Percentiles rank a stretch among this genome's conserved stretches.
Evolutionary conservation across 2,888 invertebrate species (phyloP).

Genomic region (Hydropsyche betteni): DNA sequence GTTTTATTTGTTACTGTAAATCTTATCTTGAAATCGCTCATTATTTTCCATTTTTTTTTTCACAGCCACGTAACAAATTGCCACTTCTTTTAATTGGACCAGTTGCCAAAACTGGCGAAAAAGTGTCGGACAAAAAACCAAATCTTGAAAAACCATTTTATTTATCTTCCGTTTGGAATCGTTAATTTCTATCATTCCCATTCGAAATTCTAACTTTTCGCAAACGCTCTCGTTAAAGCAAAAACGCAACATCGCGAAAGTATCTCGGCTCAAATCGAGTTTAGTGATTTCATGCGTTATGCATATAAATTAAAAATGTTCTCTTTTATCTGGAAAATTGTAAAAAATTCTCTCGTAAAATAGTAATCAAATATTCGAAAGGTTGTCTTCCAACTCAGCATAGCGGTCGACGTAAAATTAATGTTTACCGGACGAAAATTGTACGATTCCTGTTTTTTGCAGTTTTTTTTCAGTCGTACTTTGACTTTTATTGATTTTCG

Average conservation of each 20-base stretch:
- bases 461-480: background rate
- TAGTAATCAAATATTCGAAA: slow-evolving; percentile 7
- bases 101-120: no score
- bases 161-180: no score
- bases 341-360: background rate
- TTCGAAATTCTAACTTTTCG: background rate
- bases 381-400: slow-evolving; percentile 5
- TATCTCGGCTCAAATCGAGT: slow-evolving; percentile 17
- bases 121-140: no score
- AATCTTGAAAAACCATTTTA: no score
- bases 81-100: no score
- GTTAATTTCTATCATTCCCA: background rate
- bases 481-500: slow-evolving; percentile 17
- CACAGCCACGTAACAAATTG: no score
- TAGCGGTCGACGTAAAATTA: background rate
- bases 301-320: slow-evolving; percentile 8
- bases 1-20: slow-evolving; percentile 12
- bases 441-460: background rate
- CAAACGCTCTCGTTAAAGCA: background rate
- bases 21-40: slow-evolving; percentile 5
- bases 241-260: slow-evolving; percentile 6
- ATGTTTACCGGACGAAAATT: background rate
- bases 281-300: background rate
- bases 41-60: slow-evolving; percentile 9
- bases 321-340: background rate